Evolutionary conservation across 2,113 vertebrate genomes (phyloP), one percentile per base, ranked within the genome.

Genomic region (Pangasianodon hypophthalmus): DNA sequence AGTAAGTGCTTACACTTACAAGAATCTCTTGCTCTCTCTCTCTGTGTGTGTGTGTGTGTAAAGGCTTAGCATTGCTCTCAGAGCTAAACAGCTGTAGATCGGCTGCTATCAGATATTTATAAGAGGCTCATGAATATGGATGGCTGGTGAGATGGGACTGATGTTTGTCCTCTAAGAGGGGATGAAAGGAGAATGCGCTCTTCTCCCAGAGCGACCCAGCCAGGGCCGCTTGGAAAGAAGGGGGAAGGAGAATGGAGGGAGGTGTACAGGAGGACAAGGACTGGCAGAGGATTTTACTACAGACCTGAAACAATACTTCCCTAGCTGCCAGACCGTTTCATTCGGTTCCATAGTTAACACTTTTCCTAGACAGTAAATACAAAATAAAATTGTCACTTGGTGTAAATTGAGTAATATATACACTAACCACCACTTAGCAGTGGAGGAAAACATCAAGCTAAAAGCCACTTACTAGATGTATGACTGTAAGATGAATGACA

Each of bases 101-200:
- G 92, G 94, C 93, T 91, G 90, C 95, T 94, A 96, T 96, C 95
- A 96, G 96, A 96, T 96, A 96, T 96, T 96, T 96, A 96, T 96
- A 96, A 96, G 95, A 94, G 88, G 64, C 94, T 96, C 96, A 96
- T 96, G 95, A 96, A 96, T 96, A 96, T 96, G 96, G 95, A 96
- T 95, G 94, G 90, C 86, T 90, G 87, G 93, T 79, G 89, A 95
- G 94, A 96, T 95, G 94, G 95, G 95, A 95, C 95, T 96, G 96
- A 96, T 96, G 96, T 96, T 96, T 96, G 96, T 96, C 96, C 96
- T 96, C 96, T 96, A 96, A 95, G 93, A 96, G 95, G 92, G 95
- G 95, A 96, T 96, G 95, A 96, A 96, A 96, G 96, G 95, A 95
- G 96, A 96, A 95, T 93, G 92, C 93, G 93, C 93, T 95, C 93